Evolutionary conservation across 2,113 vertebrate genomes (phyloP), one percentile per base, ranked within the genome.

Genomic region (Amia ocellicauda): DNA sequence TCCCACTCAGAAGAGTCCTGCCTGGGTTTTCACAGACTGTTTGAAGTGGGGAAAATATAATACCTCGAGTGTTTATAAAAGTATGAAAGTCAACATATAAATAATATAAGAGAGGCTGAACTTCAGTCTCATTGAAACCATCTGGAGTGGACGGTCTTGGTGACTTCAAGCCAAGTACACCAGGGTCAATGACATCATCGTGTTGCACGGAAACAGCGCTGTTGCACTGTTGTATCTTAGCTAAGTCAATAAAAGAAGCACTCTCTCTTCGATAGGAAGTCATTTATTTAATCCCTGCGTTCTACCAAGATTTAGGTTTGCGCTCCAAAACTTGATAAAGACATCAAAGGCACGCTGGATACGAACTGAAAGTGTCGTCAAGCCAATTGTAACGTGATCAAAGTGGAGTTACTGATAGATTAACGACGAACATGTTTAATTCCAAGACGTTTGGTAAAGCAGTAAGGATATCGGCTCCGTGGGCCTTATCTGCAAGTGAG

Each of bases 1-100:
- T 67, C 60, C 60, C 54, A 63, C 59, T 47, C 56, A n/a, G 17
- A 52, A 49, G 27, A 41, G 28, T 62, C 52, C 41, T 43, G 23
- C 52, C 56, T 24, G 14, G 43, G 17, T 20, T 41, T 19, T 31
- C 58, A 59, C 52, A 36, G 17, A 13, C 28, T 55, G 27, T 9
- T 50, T 43, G 61, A 45, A 41, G 55, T 22, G 31, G 29, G 31
- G 17, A 47, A 41, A 26, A 4, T 8, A 22, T 3, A 16, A 61
- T 50, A 31, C 20, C 13, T 22, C 1, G 50, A 40, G 51, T 54
- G 4, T 22, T 36, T 24, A 16, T 57, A 53, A 49, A 57, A 65
- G 53, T 47, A 36, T 65, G 27, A 1, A 51, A 41, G 26, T 53
- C 61, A 26, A 50, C 13, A 27, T 19, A 55, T 60, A 24, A 52